Base-by-base conservation (phyloP, 2,888 invertebrate species). In the Drosophila prostipennis region DNA sequence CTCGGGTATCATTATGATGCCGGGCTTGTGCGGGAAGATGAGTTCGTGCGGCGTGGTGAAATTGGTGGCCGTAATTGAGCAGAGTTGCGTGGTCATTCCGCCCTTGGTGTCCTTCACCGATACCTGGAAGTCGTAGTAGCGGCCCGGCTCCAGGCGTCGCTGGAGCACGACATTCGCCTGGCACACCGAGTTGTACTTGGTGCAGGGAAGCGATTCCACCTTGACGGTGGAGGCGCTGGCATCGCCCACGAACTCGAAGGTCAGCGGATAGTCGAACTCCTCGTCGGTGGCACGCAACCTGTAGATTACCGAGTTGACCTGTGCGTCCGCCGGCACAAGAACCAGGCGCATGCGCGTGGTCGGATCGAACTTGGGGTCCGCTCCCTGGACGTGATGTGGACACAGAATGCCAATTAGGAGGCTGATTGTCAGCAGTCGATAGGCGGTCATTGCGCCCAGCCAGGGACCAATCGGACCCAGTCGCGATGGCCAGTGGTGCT, bases 261-360 rank as follows among this genome's bases (percentile, higher is more conserved):
- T 93, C 82, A 97, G 93, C 65, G 97, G 97, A 92, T 96, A 97
- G 92, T 97, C 96, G 91, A 96, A 96, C 92, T 96, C 96, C 67
- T 96, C 95, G 91, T 98, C 97, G 79, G 96, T 96, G 73, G 97
- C 97, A 89, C 97, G 94, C 83, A 98, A 94, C 86, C 97, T 94
- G 93, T 97, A 98, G 92, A 98, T 95, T 90, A 97, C 95, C 60
- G 96, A 95, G 84, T 96, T 96, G 83, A 96, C 94, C 85, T 95
- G 94, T 51, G 96, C 96, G 92, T 97, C 97, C 53, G 96, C 95
- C 59, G 97, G 97, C 67, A 97, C 95, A 63, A 97, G 93, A 73
- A 97, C 95, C 78, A 96, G 94, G 88, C 96, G 94, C 95, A 97
- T 96, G 87, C 96, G 94, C 78, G 96, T 96, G 86, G 96, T 95